These are phyloP conservation scores for Oophaga sylvatica DNA, from an alignment of 2,797 vertebrate genomes.

Conservation along the genomic window DNA sequence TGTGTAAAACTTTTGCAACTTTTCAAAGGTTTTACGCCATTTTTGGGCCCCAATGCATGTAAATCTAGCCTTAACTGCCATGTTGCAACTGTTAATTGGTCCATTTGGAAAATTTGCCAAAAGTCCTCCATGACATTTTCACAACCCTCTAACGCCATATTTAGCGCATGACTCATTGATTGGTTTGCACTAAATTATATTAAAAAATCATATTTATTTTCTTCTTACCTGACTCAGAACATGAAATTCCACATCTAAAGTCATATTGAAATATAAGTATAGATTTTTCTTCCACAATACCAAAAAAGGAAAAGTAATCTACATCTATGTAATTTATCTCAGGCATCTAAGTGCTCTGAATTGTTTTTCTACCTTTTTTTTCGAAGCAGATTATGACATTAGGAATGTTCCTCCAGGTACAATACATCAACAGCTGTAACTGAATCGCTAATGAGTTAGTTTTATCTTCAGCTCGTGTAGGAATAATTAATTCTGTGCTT, in stretches of 20 bases:
- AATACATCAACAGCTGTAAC: constrained; percentile 57
- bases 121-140: background rate
- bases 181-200: background rate
- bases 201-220: background rate
- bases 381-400: constrained; percentile 45
- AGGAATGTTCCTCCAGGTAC: constrained; percentile 57
- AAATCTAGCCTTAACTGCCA: background rate
- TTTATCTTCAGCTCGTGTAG: constrained; percentile 52
- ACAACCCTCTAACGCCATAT: background rate
- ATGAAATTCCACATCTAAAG: background rate
- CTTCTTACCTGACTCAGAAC: background rate
- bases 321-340: constrained; percentile 20
- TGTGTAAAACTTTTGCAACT: too few species aligned
- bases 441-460: constrained; percentile 59
- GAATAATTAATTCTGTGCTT: constrained; percentile 59
- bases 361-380: constrained; percentile 43
- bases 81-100: background rate
- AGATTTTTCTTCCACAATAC: background rate
- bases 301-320: constrained; percentile 9
- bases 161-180: background rate
- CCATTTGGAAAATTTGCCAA: background rate
- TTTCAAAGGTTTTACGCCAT: too few species aligned
- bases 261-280: background rate
- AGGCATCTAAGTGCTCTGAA: constrained; percentile 33
- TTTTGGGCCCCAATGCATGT: too few species aligned